These are phyloP conservation scores for Tolmerus cingulatus DNA, from an alignment of 2,888 invertebrate genomes.

Conservation along the genomic window DNA sequence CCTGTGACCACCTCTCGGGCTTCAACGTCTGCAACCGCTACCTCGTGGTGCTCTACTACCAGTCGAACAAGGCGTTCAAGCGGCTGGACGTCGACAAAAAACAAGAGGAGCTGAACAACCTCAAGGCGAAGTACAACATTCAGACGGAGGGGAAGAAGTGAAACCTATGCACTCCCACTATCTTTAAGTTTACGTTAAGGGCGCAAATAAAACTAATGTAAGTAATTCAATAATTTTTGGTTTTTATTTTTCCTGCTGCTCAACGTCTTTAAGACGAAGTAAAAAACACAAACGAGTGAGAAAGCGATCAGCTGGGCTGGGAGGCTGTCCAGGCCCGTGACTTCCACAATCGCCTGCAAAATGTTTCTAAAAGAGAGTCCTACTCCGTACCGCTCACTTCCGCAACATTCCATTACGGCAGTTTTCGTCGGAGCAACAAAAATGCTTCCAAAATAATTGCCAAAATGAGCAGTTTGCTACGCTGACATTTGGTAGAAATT, in stretches of 20 bases:
- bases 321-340: background rate
- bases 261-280: background rate
- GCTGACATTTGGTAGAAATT: background rate
- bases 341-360: background rate
- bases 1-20: conserved; percentile 98
- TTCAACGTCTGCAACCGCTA: conserved; percentile 99
- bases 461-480: background rate
- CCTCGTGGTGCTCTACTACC: conserved; percentile 97
- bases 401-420: background rate
- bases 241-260: background rate
- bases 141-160: conserved; percentile 67
- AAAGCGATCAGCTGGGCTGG: background rate
- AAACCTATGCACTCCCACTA: background rate
- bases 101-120: conserved; percentile 92
- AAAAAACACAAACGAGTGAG: background rate
- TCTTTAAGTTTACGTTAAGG: background rate
- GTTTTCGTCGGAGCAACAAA: background rate
- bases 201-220: background rate
- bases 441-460: background rate
- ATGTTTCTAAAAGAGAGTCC: background rate
- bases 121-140: conserved; percentile 94
- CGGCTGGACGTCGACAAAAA: conserved; percentile 95
- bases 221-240: background rate
- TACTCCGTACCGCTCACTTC: background rate
- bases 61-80: conserved; percentile 95